Evolutionary conservation across 2,113 vertebrate genomes (phyloP).

Genomic region (Tamias sibiricus): DNA sequence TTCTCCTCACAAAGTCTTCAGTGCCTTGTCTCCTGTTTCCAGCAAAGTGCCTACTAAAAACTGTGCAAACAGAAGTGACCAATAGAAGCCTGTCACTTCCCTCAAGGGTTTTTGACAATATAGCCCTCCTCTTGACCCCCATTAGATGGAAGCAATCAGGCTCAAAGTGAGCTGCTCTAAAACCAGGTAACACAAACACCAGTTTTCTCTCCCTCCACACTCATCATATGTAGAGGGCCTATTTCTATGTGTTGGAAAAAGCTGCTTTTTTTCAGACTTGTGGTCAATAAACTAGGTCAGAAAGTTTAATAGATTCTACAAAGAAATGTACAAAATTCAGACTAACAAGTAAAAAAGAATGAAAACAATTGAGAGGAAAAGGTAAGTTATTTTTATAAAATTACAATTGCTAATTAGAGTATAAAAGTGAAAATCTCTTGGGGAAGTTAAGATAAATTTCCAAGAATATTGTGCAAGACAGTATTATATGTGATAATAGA

Average conservation of each 20-base stretch:
- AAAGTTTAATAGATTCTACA: neutral
- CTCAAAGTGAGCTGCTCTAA: neutral
- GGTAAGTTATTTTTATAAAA: slow-evolving; percentile 10
- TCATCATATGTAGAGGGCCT: neutral
- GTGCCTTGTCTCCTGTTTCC: neutral
- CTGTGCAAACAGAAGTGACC: neutral
- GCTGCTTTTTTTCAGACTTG: neutral
- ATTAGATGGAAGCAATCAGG: neutral
- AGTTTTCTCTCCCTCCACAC: neutral
- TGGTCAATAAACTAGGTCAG: neutral
- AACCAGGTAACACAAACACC: neutral
- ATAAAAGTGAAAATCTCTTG: slow-evolving; percentile 33
- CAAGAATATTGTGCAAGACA: neutral
- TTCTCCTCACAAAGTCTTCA: neutral
- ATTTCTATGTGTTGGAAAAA: slow-evolving; percentile 14
- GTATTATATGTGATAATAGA: neutral
- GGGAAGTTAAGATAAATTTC: slow-evolving; percentile 31
- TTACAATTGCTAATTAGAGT: neutral
- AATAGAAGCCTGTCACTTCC: neutral
- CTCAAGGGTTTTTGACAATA: neutral
- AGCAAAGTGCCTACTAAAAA: neutral
- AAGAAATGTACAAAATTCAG: neutral
- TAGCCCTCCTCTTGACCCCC: neutral
- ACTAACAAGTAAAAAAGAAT: slow-evolving; percentile 29
- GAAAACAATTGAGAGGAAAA: slow-evolving; percentile 28